A percentile compares a stretch with the other conserved stretches of the same genome.
phyloP scores from a whole-genome alignment of 1,140 invertebrate species.

The Sarcophaga bullata region DNA sequence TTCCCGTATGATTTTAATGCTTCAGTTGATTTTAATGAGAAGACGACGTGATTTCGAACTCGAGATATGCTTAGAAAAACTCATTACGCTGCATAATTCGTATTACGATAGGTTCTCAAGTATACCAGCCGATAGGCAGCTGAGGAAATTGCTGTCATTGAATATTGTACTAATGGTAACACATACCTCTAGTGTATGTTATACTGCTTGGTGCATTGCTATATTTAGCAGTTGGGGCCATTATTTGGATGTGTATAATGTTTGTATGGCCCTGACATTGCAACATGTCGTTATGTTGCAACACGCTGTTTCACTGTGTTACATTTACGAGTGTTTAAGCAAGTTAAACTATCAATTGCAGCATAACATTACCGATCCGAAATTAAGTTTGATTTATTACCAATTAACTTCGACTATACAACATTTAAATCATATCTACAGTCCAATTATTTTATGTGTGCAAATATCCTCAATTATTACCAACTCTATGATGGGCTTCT shows the following conservation, averaged over 20 bases:
- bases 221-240: background rate
- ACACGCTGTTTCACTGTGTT: background rate
- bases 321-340: background rate
- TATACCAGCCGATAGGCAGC: background rate
- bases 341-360: conserved; percentile 3
- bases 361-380: background rate
- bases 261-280: background rate
- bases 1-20: background rate
- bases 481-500: background rate
- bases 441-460: background rate
- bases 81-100: background rate
- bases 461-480: background rate
- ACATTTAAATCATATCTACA: background rate
- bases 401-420: background rate
- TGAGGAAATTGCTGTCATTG: background rate
- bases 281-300: background rate
- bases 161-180: background rate
- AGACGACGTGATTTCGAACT: background rate
- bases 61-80: background rate
- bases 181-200: background rate
- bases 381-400: background rate
- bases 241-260: background rate
- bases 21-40: background rate
- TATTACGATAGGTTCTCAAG: background rate
- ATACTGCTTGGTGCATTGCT: background rate